A percentile compares a stretch with the other conserved stretches of the same genome.
phyloP scores from a whole-genome alignment of 2,888 invertebrate genomes.

The Calliopum simillimum region DNA sequence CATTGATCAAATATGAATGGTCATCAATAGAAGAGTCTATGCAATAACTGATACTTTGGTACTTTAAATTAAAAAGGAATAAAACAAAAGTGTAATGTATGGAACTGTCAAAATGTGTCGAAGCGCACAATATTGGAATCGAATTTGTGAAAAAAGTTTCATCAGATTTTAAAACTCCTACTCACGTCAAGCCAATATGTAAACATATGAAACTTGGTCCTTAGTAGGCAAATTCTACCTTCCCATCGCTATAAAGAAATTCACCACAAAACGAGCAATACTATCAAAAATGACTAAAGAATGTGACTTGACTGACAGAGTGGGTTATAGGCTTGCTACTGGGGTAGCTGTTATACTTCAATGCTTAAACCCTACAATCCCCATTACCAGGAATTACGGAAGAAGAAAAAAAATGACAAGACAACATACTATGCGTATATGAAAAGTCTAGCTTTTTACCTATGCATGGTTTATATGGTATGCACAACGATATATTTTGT shows the following conservation, averaged over 20 bases:
- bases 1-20: background rate
- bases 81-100: constrained; percentile 26
- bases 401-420: too few species aligned
- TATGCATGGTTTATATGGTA: constrained; percentile 1
- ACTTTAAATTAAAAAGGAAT: constrained; percentile 14
- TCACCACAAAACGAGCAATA: constrained; percentile 9
- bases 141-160: constrained; percentile 50
- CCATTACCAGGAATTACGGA: background rate
- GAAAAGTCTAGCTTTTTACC: background rate
- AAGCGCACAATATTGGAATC: constrained; percentile 66
- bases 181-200: background rate
- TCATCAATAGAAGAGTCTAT: constrained; percentile 39
- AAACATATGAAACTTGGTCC: too few species aligned
- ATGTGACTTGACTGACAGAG: background rate
- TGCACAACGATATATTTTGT: background rate
- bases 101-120: constrained; percentile 64
- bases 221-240: too few species aligned
- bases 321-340: background rate
- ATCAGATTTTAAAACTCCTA: constrained; percentile 33
- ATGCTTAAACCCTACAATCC: background rate
- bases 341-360: constrained; percentile 18
- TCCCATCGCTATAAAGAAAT: background rate
- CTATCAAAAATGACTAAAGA: constrained; percentile 5
- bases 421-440: background rate
- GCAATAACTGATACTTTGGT: constrained; percentile 14